Evolutionary conservation across 1,140 invertebrate species (phyloP).

Genomic region (Zaprionus ghesquierei): DNA sequence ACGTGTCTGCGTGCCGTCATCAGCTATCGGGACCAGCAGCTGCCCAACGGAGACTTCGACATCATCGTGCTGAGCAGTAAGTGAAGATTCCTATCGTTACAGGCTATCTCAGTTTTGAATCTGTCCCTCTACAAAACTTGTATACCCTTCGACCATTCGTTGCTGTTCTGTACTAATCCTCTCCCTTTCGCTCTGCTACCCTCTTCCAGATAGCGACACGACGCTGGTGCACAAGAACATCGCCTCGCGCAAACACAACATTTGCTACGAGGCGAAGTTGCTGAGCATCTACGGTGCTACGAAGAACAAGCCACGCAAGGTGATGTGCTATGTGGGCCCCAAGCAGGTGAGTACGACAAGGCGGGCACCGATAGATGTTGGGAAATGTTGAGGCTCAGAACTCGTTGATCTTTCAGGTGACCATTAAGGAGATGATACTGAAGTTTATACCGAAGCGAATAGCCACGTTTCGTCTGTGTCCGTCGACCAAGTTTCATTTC

Average conservation of each 20-base stretch:
- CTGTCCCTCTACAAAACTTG: too few relatives aligned
- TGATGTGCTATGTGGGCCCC: constrained; percentile 93
- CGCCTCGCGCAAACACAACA: constrained; percentile 91
- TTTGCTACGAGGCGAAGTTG: constrained; percentile 93
- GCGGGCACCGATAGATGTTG: constrained; percentile 1
- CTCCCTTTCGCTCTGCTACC: neutral
- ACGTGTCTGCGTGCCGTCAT: constrained; percentile 93
- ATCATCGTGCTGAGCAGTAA: constrained; percentile 94
- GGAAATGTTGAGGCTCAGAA: constrained; percentile 72
- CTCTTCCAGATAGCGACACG: constrained; percentile 87
- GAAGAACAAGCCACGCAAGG: constrained; percentile 90
- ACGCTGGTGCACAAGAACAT: constrained; percentile 94
- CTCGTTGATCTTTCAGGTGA: constrained; percentile 86
- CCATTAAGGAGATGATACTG: constrained; percentile 95
- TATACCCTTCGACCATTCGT: too few relatives aligned
- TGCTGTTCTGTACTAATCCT: too few relatives aligned
- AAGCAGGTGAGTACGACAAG: constrained; percentile 85
- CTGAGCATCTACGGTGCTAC: constrained; percentile 87
- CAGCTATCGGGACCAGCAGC: constrained; percentile 88
- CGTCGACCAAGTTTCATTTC: constrained; percentile 92
- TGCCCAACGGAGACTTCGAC: constrained; percentile 96
- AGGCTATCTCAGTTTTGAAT: too few relatives aligned
- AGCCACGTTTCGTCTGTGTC: constrained; percentile 95
- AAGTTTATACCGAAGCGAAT: constrained; percentile 96
- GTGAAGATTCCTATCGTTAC: constrained; percentile 64